Evolutionary conservation across 2,113 vertebrate genomes (phyloP).

Genomic region (Sula dactylatra): DNA sequence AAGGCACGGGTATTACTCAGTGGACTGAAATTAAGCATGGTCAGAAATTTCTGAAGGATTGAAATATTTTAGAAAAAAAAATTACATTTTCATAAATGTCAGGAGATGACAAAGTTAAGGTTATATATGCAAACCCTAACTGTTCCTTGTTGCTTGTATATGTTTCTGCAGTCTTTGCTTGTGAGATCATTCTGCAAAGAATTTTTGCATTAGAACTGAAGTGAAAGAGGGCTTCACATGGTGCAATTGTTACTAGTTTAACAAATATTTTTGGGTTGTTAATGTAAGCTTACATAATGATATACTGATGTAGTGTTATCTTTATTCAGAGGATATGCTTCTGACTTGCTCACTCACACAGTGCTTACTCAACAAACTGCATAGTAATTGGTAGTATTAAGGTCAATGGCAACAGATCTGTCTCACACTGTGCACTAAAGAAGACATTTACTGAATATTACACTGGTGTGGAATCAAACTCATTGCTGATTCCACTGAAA

Average conservation of each 20-base stretch:
- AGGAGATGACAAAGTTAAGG: not conserved
- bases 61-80: not conserved
- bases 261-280: not conserved
- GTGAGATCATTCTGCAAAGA: not conserved
- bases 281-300: not conserved
- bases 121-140: not conserved
- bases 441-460: not conserved
- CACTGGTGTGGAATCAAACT: not conserved
- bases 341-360: not conserved
- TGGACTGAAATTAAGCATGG: not conserved
- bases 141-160: not conserved
- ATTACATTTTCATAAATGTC: not conserved
- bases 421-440: not conserved
- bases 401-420: not conserved
- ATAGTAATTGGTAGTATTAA: not conserved
- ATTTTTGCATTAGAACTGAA: not conserved
- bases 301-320: not conserved
- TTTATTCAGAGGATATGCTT: slow-evolving; percentile 2
- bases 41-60: not conserved
- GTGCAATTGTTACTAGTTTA: not conserved
- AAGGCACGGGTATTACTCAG: not conserved
- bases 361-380: not conserved
- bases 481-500: not conserved
- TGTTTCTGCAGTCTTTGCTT: not conserved
- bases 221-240: not conserved